phyloP scores from a whole-genome alignment of 2,113 vertebrate genomes.

The Seriola aureovittata region DNA sequence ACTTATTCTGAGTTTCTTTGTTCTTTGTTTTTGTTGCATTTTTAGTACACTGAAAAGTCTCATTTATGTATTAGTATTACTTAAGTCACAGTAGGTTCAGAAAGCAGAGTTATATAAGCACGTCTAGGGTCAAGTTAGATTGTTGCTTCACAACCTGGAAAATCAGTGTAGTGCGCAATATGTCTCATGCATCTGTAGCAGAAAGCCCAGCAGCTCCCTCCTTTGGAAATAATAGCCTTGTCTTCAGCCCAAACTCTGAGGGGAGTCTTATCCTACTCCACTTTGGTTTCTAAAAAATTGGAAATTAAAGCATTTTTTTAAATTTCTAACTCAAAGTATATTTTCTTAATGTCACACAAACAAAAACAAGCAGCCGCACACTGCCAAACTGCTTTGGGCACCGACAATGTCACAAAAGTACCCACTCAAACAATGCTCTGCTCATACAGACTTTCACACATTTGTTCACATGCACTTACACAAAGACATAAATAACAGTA shows the following conservation, averaged over 20 bases:
- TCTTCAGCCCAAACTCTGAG: background rate
- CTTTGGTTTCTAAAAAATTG: background rate
- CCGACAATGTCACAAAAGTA: background rate
- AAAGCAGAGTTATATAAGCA: background rate
- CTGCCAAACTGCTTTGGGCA: background rate
- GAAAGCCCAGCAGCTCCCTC: background rate
- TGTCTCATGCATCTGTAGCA: background rate
- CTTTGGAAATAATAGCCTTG: background rate
- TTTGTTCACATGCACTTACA: background rate
- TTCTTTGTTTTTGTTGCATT: too few species aligned
- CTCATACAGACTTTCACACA: background rate
- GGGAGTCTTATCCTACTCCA: background rate
- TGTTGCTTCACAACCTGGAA: background rate
- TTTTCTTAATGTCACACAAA: background rate
- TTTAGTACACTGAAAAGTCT: background rate
- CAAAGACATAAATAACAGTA: slow-evolving; percentile 26
- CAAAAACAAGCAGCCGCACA: background rate
- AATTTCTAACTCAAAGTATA: background rate
- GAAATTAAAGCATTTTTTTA: background rate
- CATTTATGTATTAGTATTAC: background rate
- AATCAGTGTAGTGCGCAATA: background rate
- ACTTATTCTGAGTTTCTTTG: too few species aligned
- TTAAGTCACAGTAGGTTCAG: background rate
- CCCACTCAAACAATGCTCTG: background rate
- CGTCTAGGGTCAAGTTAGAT: background rate